Evolutionary conservation across 1,140 invertebrate species (phyloP).

Genomic region (Kradibia gibbosae): DNA sequence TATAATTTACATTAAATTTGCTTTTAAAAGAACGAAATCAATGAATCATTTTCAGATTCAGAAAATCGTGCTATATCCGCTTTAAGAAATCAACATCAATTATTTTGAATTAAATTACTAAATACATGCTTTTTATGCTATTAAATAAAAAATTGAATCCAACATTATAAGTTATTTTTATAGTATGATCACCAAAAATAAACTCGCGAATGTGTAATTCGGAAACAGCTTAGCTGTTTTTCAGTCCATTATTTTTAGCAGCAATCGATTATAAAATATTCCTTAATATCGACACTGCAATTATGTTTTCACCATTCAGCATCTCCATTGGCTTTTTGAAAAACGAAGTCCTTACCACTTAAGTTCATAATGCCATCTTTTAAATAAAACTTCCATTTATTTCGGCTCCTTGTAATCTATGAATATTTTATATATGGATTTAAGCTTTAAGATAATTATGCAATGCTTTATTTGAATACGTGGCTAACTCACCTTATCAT

Average conservation of each 20-base stretch:
- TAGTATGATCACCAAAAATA: constrained; percentile 27
- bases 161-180: constrained; percentile 11
- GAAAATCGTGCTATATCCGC: constrained; percentile 22
- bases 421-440: constrained; percentile 56
- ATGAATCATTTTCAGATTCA: constrained; percentile 16
- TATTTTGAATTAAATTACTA: constrained; percentile 23
- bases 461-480: too few relatives aligned
- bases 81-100: constrained; percentile 33
- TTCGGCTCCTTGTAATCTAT: constrained; percentile 95
- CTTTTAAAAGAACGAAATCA: constrained; percentile 28
- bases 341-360: constrained; percentile 97
- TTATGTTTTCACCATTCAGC: constrained; percentile 90
- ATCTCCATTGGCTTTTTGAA: constrained; percentile 98
- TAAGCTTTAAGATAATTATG: background rate
- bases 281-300: constrained; percentile 24
- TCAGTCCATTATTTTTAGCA: constrained; percentile 41
- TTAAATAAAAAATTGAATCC: constrained; percentile 26
- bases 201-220: constrained; percentile 33
- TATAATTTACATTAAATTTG: constrained; percentile 33
- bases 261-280: constrained; percentile 40
- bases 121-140: constrained; percentile 31
- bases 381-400: constrained; percentile 99
- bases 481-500: constrained; percentile 88
- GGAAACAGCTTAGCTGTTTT: constrained; percentile 29
- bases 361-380: constrained; percentile 99